Percentiles rank a stretch among this genome's conserved stretches.
These are phyloP conservation scores for Trichomalopsis sarcophagae DNA, from an alignment of 1,140 invertebrate genomes.

Conservation along the genomic window DNA sequence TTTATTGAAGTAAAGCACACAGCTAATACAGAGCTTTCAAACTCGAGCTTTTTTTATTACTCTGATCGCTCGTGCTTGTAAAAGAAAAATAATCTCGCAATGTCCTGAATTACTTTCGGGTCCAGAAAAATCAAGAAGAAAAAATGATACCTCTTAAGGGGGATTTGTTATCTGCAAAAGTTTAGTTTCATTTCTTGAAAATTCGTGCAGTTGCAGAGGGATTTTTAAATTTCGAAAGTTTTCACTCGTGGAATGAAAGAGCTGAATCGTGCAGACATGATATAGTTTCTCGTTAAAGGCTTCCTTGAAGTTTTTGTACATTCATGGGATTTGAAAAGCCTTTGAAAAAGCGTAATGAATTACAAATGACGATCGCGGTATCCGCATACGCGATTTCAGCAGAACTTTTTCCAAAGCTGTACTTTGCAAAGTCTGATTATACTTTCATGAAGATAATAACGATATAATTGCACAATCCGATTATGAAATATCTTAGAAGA, in stretches of 20 bases:
- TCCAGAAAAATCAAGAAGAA: not conserved
- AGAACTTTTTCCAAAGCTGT: not conserved
- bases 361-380: not conserved
- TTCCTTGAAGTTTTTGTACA: not conserved
- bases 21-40: not conserved
- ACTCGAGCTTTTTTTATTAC: not conserved
- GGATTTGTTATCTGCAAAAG: not conserved
- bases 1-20: not conserved
- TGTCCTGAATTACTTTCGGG: not conserved
- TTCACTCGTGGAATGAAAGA: not conserved
- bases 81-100: not conserved
- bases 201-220: not conserved
- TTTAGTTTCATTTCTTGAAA: not conserved
- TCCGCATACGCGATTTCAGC: too few species aligned
- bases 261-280: not conserved
- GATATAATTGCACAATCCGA: not conserved
- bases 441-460: not conserved
- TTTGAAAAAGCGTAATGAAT: not conserved
- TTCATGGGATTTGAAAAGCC: not conserved
- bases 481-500: not conserved
- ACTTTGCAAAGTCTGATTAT: not conserved
- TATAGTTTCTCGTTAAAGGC: conserved; percentile 12
- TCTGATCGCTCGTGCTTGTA: not conserved
- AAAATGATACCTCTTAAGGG: not conserved
- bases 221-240: conserved; percentile 1